Evolutionary conservation across 2,888 invertebrate species (phyloP), one percentile per base, ranked within the genome.

Genomic region (Incurvaria masculella): DNA sequence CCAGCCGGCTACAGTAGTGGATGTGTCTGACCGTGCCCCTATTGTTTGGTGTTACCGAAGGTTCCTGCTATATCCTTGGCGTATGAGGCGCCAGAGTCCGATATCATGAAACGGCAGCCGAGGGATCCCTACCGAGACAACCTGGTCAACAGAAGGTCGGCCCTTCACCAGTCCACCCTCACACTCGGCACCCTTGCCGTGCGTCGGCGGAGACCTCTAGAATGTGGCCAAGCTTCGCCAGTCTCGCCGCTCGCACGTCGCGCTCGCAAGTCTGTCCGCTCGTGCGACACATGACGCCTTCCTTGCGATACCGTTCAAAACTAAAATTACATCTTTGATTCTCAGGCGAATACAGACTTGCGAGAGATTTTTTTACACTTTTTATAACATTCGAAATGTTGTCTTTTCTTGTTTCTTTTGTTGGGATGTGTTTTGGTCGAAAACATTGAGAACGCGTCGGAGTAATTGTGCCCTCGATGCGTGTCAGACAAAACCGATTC

Each of bases 41-140:
- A 79, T 76, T 72, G 72, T 70, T 74, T 79, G 72, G 72, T 79
- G 75, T 81, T 80, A 80, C 80, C 72, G 78, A 86, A 92, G 95
- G 92, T 94, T 84, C 96, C 96, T 81, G 96, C 96, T 84, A 97
- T 96, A 84, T 96, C 96, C 81, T 88, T 97, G 86, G 96, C 96
- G 83, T 97, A 97, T 84, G 96, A 97, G 87, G 92, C 94, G 82
- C 94, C 96, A 80, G 96, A 97, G 87, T 94, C 93, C 79, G 96
- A 96, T 88, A 97, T 96, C 83, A 96, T 96, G 96, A 96, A 96
- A 89, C 89, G 96, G 79, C 91, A 93, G 85, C 96, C 96, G 70
- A 89, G 96, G 85, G 90, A 96, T 86, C 95, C 96, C 72, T 89
- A 92, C 85, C 91, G 90, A 82, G 97, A 97, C 88, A 96, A 96